These are phyloP conservation scores for Scophthalmus maximus DNA, from an alignment of 2,113 vertebrate species.

Conservation along the genomic window DNA sequence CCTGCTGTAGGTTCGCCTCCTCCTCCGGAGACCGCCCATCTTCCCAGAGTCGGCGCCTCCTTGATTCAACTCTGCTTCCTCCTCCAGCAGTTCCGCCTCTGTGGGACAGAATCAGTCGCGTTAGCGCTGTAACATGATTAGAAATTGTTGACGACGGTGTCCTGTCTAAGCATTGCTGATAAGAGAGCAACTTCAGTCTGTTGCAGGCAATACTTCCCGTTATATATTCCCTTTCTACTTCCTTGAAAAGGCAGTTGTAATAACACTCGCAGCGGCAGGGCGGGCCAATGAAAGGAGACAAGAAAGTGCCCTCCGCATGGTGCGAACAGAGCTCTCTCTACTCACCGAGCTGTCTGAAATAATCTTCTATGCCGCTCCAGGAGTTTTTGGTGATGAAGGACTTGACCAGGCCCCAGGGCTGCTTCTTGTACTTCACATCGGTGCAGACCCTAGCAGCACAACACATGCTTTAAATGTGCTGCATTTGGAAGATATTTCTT, in stretches of 20 bases:
- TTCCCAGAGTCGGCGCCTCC: conserved; percentile 86
- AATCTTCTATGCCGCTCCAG: conserved; percentile 92
- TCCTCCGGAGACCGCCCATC: conserved; percentile 83
- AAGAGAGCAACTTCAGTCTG: background rate
- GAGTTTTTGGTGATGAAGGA: conserved; percentile 96
- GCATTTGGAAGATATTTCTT: background rate
- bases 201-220: background rate
- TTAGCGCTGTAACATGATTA: background rate
- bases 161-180: background rate
- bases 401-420: conserved; percentile 94
- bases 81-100: conserved; percentile 91
- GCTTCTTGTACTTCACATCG: conserved; percentile 95
- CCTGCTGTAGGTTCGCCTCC: conserved; percentile 87
- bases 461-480: background rate
- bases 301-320: background rate
- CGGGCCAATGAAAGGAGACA: conserved; percentile 10
- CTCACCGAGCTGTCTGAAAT: conserved; percentile 94
- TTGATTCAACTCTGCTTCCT: conserved; percentile 88
- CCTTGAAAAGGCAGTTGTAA: background rate
- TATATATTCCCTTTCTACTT: background rate
- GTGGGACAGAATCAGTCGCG: background rate
- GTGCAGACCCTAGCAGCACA: conserved; percentile 86
- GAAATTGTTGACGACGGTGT: background rate
- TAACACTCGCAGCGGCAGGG: background rate
- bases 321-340: background rate